A percentile compares a stretch with the other conserved stretches of the same genome.
phyloP scores from a whole-genome alignment of 2,113 vertebrate genomes.

The Morone saxatilis region DNA sequence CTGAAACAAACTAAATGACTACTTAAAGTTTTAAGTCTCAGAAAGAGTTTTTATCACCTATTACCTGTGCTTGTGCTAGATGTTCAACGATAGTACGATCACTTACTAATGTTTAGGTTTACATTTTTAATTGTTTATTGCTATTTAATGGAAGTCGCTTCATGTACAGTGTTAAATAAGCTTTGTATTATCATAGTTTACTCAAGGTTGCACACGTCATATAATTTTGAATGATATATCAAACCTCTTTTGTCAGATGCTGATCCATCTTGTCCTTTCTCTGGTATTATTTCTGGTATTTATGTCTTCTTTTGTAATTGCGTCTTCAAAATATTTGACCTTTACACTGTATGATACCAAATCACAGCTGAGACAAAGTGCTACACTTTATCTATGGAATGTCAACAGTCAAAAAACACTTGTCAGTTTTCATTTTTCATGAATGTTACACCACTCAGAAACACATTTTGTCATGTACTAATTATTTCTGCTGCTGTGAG shows the following conservation, averaged over 20 bases:
- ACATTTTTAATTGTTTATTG: slow-evolving; percentile 40
- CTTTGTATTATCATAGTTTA: slow-evolving; percentile 35
- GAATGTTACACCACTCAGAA: slow-evolving; percentile 24
- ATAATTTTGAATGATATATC: slow-evolving; percentile 16
- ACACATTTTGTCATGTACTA: slow-evolving; percentile 14
- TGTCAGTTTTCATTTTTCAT: not conserved
- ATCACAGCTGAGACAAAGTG: slow-evolving; percentile 50
- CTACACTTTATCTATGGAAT: slow-evolving; percentile 43
- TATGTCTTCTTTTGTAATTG: slow-evolving; percentile 21
- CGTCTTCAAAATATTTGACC: slow-evolving; percentile 51
- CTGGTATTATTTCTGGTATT: slow-evolving; percentile 32
- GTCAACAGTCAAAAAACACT: slow-evolving; percentile 34
- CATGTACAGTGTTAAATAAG: slow-evolving; percentile 59
- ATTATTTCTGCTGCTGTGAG: slow-evolving; percentile 50
- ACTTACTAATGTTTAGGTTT: slow-evolving; percentile 54
- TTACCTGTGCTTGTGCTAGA: not conserved
- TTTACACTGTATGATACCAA: slow-evolving; percentile 66
- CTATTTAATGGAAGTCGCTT: slow-evolving; percentile 29
- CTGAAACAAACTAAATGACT: slow-evolving; percentile 2
- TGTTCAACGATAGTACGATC: slow-evolving; percentile 2
- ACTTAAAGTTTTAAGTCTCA: slow-evolving; percentile 8
- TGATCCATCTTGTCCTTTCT: slow-evolving; percentile 16
- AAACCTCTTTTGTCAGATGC: not conserved
- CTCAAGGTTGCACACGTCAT: not conserved
- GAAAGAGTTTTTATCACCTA: not conserved